Evolutionary conservation across 2,797 vertebrate species (phyloP).

Genomic region (Cuniculus paca): DNA sequence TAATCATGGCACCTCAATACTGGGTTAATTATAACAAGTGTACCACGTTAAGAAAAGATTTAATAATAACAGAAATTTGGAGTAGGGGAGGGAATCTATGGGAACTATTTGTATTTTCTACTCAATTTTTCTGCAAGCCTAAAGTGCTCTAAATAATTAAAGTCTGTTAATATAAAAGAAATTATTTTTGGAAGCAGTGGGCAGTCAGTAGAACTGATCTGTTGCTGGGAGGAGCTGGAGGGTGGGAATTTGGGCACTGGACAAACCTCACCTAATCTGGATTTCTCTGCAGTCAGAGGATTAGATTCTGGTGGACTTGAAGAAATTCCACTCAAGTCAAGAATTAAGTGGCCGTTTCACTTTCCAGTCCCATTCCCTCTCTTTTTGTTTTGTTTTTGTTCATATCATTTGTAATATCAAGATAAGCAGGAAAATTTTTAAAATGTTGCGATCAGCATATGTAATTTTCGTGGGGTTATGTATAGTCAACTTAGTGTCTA

Average conservation of each 20-base stretch:
- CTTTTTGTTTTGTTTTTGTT: not conserved
- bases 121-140: not conserved
- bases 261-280: not conserved
- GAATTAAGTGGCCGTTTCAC: not conserved
- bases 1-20: no score
- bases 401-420: not conserved
- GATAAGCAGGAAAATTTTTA: not conserved
- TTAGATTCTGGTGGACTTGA: not conserved
- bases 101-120: not conserved
- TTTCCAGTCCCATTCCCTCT: not conserved
- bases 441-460: not conserved
- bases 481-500: not conserved
- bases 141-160: not conserved
- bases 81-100: not conserved
- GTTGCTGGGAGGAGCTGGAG: not conserved
- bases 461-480: not conserved
- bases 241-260: no score
- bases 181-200: not conserved
- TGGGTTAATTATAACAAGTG: not conserved
- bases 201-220: accelerated
- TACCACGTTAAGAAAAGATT: not conserved
- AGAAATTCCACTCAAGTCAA: not conserved
- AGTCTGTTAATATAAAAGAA: not conserved
- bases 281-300: not conserved
- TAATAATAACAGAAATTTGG: not conserved